A percentile compares a stretch with the other conserved stretches of the same genome.
Evolutionary conservation across 2,113 vertebrate species (phyloP).

Genomic region (Todiramphus saurophagus): DNA sequence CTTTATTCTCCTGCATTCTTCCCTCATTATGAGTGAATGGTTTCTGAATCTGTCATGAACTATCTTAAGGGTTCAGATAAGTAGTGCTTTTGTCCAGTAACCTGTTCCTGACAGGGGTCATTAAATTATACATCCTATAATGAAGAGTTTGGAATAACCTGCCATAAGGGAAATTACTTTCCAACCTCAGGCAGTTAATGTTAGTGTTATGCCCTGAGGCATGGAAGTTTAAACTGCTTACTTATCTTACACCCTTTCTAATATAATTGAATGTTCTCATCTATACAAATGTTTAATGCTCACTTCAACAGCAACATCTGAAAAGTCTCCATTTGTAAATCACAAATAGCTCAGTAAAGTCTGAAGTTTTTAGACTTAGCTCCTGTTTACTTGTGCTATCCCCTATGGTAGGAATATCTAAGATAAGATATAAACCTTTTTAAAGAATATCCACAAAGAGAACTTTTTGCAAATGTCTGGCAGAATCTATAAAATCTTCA

Average conservation of each 20-base stretch:
- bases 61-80: background rate
- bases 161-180: constrained; percentile 14
- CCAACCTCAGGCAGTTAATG: background rate
- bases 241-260: background rate
- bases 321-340: background rate
- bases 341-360: background rate
- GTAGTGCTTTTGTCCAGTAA: background rate
- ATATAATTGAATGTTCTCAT: background rate
- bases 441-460: constrained; percentile 19
- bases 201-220: background rate
- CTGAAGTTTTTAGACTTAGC: background rate
- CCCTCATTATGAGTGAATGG: background rate
- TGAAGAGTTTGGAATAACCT: constrained; percentile 1
- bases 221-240: background rate
- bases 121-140: background rate
- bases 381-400: background rate
- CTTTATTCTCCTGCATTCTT: constrained; percentile 12
- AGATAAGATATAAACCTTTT: background rate
- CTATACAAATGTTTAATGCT: background rate
- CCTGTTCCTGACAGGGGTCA: background rate
- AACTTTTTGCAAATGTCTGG: constrained; percentile 33
- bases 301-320: background rate
- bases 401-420: background rate
- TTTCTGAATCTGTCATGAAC: background rate
- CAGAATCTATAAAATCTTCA: background rate